Evolutionary conservation across 1,140 invertebrate genomes (phyloP).

Genomic region (Cyphomyrmex costatus): DNA sequence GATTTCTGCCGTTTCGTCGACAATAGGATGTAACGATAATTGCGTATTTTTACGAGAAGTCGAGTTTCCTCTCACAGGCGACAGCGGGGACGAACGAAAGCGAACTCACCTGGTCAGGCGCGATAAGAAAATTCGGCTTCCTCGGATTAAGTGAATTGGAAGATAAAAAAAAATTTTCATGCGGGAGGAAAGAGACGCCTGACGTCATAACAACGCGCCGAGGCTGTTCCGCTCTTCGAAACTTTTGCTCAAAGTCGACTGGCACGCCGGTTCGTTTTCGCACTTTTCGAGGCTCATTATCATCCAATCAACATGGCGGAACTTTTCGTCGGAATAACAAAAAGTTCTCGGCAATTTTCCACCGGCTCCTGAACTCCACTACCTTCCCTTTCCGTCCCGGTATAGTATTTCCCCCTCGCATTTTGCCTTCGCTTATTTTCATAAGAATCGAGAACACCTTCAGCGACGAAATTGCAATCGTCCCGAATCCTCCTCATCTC

Average conservation of each 20-base stretch:
- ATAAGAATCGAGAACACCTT: not conserved
- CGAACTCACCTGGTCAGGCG: conserved; percentile 34
- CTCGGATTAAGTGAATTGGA: conserved; percentile 71
- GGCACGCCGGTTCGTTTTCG: conserved; percentile 62
- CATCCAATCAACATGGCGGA: conserved; percentile 62
- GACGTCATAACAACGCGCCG: conserved; percentile 66
- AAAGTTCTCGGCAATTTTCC: conserved; percentile 50
- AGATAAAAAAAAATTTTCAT: conserved; percentile 70
- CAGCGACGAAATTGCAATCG: conserved; percentile 13
- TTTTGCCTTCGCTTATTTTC: conserved; percentile 40
- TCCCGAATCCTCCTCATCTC: not conserved
- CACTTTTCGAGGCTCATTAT: conserved; percentile 67
- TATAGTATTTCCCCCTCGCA: not conserved
- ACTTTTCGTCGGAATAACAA: conserved; percentile 64
- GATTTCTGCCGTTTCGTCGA: conserved; percentile 47
- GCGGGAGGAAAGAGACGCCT: conserved; percentile 1
- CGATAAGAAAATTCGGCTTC: conserved; percentile 64
- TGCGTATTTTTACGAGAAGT: conserved; percentile 28
- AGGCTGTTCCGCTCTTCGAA: conserved; percentile 49
- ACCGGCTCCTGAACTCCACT: not conserved
- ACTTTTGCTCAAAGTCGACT: conserved; percentile 57
- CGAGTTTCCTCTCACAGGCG: conserved; percentile 16
- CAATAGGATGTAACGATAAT: conserved; percentile 51
- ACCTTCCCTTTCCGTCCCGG: not conserved
- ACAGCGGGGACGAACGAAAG: conserved; percentile 50